Base-by-base conservation (phyloP, 2,888 invertebrate species). In the Drosophila buzzatii region DNA sequence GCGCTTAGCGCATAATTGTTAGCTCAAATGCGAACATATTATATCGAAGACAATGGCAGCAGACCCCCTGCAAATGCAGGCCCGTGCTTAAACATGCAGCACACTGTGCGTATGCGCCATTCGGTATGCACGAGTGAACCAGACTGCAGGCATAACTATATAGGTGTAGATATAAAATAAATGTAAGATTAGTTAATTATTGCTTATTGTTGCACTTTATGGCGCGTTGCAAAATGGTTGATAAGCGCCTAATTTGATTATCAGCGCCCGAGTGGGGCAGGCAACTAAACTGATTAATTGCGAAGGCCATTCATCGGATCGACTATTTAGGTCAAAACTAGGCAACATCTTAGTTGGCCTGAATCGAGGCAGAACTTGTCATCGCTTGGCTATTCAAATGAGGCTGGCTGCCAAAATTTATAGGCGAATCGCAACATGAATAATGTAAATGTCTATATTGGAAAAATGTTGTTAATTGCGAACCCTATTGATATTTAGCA, bases 21-120 rank as follows among this genome's bases (percentile, higher is more conserved):
- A 58, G 18, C 33, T 51, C 33, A 3, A 70, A 58, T 79, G 66
- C 47, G 37, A 59, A 70, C 52, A 47, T 44, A 62, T 71, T 73
- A 51, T 33, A 49, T 56, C 12, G 41, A 12, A 70, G 39, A 52
- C 62, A 65, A 69, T 16, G 33, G 16, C 59, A 60, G 42, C 23
- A 18, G 44, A 57, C 57, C 44, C 66, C 53, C 33, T 31, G 33
- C 53, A 20, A 23, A 59, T 47, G 56, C 55, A 49, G 44, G 49
- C 53, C 55, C 10, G 3, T n/a, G 59, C 58, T 66, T 67, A 35
- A 57, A 18, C 35, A 20, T n/a, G 8, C 35, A 42, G 41, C 73
- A 47, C 61, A 75, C 68, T 9, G 67, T 87, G 88, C 88, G 85
- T 89, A 80, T 89, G 47, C 70, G 82, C 70, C 53, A 85, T 84